A percentile compares a stretch with the other conserved stretches of the same genome.
Evolutionary conservation across 2,113 vertebrate genomes (phyloP).

Genomic region (Xenopus laevis): DNA sequence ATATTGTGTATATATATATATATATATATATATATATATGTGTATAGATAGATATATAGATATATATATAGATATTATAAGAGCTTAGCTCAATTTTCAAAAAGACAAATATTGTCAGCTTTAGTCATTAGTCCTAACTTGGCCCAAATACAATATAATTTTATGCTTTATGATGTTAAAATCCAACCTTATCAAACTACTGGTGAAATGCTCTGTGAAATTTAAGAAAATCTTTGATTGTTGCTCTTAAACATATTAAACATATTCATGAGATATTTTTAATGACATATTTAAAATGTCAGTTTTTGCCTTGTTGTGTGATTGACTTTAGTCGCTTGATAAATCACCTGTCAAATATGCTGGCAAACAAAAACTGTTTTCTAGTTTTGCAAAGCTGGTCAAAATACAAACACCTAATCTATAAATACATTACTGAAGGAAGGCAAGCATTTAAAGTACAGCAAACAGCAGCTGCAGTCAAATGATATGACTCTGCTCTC

Average conservation of each 20-base stretch:
- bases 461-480: neutral
- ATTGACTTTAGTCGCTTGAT: slow-evolving; percentile 21
- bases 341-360: slow-evolving; percentile 12
- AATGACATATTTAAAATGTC: neutral
- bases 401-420: slow-evolving; percentile 15
- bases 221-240: no score
- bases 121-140: no score
- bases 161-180: no score
- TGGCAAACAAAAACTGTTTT: slow-evolving; percentile 13
- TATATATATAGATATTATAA: no score
- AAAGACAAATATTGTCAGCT: no score
- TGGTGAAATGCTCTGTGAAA: no score
- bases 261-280: slow-evolving; percentile 11
- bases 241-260: neutral
- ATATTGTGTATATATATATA: no score
- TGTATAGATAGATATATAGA: no score
- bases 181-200: no score
- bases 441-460: slow-evolving; percentile 7
- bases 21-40: no score
- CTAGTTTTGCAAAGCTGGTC: slow-evolving; percentile 17
- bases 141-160: no score
- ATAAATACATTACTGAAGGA: slow-evolving; percentile 10
- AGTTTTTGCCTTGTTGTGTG: neutral
- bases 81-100: no score
- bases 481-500: neutral